Evolutionary conservation across 2,888 invertebrate genomes (phyloP).

Genomic region (Drosophila mercatorum): DNA sequence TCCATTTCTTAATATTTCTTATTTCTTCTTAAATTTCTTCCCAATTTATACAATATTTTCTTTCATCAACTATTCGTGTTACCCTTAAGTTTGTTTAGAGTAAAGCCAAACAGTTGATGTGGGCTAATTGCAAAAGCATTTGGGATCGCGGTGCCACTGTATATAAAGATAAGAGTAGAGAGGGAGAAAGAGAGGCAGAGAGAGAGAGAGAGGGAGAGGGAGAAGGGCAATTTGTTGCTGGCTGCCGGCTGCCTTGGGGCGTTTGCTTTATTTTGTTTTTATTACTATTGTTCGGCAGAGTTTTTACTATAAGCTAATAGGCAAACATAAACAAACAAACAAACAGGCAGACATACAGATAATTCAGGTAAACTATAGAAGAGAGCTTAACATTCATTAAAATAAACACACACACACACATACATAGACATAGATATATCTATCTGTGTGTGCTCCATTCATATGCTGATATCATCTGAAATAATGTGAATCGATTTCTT

Average conservation of each 20-base stretch:
- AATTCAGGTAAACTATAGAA: slow-evolving; percentile 31
- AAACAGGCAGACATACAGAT: slow-evolving; percentile 5
- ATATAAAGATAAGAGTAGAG: slow-evolving; percentile 52
- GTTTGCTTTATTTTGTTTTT: slow-evolving; percentile 15
- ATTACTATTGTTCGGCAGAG: slow-evolving; percentile 23
- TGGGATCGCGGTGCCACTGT: slow-evolving; percentile 50
- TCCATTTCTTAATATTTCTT: too few species aligned
- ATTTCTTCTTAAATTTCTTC: not conserved
- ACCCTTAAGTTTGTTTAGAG: slow-evolving; percentile 14
- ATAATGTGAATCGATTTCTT: slow-evolving; percentile 46
- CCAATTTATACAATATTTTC: not conserved
- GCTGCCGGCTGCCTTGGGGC: slow-evolving; percentile 32
- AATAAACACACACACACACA: not conserved
- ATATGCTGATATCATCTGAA: slow-evolving; percentile 56
- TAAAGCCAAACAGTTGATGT: slow-evolving; percentile 28
- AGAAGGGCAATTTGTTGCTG: slow-evolving; percentile 50
- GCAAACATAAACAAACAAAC: slow-evolving; percentile 40
- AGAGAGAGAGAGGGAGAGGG: too few species aligned
- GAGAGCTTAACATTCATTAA: slow-evolving; percentile 34
- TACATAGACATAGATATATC: not conserved
- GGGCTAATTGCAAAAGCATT: slow-evolving; percentile 61
- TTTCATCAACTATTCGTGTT: slow-evolving; percentile 1
- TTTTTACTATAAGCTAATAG: slow-evolving; percentile 35
- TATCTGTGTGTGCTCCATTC: slow-evolving; percentile 39
- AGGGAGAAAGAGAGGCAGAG: slow-evolving; percentile 14